phyloP scores from a whole-genome alignment of 2,888 invertebrate genomes.

The Caenorhabditis macrosperma region DNA sequence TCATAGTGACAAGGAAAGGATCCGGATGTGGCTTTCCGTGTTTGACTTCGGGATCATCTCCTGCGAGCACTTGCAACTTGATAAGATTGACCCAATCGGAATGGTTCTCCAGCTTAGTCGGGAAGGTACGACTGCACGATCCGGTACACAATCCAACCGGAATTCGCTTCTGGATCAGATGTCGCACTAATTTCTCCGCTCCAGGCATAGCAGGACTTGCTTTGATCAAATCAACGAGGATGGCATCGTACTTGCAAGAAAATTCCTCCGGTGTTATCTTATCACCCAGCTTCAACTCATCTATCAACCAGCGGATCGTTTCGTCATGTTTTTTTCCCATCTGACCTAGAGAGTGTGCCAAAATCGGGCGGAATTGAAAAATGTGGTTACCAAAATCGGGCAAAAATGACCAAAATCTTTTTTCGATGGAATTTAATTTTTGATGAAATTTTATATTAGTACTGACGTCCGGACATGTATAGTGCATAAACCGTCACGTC shows the following conservation, averaged over 20 bases:
- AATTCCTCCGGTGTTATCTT: slow-evolving; percentile 55
- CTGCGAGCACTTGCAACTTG: slow-evolving; percentile 85
- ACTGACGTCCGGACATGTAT: too few species aligned
- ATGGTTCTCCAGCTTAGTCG: slow-evolving; percentile 82
- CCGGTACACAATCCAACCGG: slow-evolving; percentile 93
- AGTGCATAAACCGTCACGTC: too few species aligned
- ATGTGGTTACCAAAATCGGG: too few species aligned
- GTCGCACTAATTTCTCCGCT: slow-evolving; percentile 87
- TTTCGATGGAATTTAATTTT: too few species aligned
- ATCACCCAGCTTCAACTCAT: slow-evolving; percentile 46
- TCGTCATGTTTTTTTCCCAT: slow-evolving; percentile 73
- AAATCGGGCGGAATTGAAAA: too few species aligned
- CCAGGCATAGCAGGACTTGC: slow-evolving; percentile 85
- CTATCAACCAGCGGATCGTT: slow-evolving; percentile 65
- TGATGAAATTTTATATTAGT: too few species aligned
- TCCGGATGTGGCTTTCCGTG: slow-evolving; percentile 92
- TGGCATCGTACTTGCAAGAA: slow-evolving; percentile 82
- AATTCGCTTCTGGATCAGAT: slow-evolving; percentile 86
- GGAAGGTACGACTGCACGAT: slow-evolving; percentile 86
- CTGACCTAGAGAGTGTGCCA: too few species aligned
- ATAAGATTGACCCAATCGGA: slow-evolving; percentile 70
- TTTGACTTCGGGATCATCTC: slow-evolving; percentile 89
- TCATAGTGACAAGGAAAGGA: slow-evolving; percentile 86
- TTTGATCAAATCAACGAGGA: slow-evolving; percentile 85
- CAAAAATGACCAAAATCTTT: too few species aligned